Evolutionary conservation across 2,888 invertebrate species (phyloP).

Genomic region (Melieria picta): DNA sequence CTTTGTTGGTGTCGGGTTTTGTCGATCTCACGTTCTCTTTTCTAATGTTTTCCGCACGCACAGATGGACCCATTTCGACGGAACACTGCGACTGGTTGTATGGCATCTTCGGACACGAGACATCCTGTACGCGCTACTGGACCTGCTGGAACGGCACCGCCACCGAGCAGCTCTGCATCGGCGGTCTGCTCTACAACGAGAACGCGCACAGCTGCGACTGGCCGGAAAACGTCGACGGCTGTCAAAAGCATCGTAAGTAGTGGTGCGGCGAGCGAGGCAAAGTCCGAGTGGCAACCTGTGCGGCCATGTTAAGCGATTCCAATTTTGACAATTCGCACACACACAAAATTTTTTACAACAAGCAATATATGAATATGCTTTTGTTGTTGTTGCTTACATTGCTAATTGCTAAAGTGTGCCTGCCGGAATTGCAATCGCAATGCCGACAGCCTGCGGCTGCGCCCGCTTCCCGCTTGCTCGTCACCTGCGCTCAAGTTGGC

Average conservation of each 20-base stretch:
- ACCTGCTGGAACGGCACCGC: conserved; percentile 96
- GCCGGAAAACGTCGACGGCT: conserved; percentile 93
- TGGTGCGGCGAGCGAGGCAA: background rate
- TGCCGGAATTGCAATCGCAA: too few species aligned
- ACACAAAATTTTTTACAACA: too few species aligned
- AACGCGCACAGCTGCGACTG: conserved; percentile 91
- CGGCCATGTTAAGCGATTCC: too few species aligned
- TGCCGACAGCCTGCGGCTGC: too few species aligned
- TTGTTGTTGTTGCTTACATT: too few species aligned
- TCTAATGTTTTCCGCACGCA: background rate
- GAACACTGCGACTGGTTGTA: conserved; percentile 94
- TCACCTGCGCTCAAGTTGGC: too few species aligned
- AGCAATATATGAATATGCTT: too few species aligned
- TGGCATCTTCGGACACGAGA: conserved; percentile 93
- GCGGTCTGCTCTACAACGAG: conserved; percentile 90
- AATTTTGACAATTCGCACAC: too few species aligned
- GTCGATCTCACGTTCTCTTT: background rate
- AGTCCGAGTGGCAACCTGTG: too few species aligned
- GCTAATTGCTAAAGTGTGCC: too few species aligned
- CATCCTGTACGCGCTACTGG: conserved; percentile 93
- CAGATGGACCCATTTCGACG: conserved; percentile 83
- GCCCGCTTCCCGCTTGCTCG: too few species aligned
- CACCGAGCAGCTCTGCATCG: conserved; percentile 91
- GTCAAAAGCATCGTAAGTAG: conserved; percentile 90
- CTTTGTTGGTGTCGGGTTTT: conserved; percentile 15